These are phyloP conservation scores for Addax nasomaculatus DNA, from an alignment of 2,113 vertebrate genomes.

Conservation along the genomic window DNA sequence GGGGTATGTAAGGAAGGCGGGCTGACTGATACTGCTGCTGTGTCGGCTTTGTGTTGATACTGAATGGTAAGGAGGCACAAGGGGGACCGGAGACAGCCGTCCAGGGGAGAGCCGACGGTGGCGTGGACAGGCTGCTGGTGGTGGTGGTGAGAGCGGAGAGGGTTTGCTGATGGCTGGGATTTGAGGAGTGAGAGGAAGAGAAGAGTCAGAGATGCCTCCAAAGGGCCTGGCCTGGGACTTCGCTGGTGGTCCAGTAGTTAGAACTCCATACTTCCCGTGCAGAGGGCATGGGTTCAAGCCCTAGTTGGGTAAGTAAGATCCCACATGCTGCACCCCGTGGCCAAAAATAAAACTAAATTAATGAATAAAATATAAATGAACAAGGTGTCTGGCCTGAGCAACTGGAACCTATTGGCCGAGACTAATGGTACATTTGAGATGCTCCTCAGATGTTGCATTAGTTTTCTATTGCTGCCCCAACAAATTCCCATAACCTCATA, in stretches of 20 bases:
- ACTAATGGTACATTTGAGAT: neutral
- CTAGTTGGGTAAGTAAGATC: neutral
- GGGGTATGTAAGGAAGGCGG: no score
- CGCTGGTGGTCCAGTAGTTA: neutral
- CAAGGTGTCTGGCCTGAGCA: neutral
- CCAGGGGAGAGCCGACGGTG: neutral
- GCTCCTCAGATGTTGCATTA: neutral
- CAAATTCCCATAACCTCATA: neutral
- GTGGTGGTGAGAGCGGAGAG: neutral
- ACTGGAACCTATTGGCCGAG: neutral
- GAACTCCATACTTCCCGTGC: neutral
- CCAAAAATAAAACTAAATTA: neutral
- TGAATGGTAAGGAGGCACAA: neutral
- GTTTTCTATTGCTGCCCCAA: neutral
- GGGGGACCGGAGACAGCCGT: no score
- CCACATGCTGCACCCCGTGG: neutral
- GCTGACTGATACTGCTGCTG: neutral
- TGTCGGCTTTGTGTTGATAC: neutral
- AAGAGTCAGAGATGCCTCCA: no score
- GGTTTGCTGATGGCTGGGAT: neutral
- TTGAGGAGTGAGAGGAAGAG: neutral
- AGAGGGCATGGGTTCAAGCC: neutral
- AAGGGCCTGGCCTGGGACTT: neutral
- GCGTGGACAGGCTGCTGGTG: neutral
- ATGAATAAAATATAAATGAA: neutral